Evolutionary conservation across 1,140 invertebrate species (phyloP).

Genomic region (Anastrepha ludens): DNA sequence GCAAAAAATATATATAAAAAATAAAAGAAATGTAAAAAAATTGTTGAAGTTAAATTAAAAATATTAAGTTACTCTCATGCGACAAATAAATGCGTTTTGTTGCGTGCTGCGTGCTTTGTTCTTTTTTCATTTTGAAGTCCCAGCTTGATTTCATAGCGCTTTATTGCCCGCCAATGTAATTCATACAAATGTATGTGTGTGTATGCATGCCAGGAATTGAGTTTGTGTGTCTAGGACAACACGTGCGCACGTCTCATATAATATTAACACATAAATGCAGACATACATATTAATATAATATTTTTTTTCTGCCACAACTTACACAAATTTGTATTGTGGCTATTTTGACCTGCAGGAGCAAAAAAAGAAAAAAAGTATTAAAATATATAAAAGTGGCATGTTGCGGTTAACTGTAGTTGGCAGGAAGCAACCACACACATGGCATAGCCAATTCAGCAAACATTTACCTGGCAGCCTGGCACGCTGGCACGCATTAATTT

Average conservation of each 20-base stretch:
- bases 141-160: not conserved
- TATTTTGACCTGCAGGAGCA: not conserved
- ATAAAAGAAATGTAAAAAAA: not conserved
- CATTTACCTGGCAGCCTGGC: not conserved
- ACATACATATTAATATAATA: too few species aligned
- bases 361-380: not conserved
- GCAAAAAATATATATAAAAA: not conserved
- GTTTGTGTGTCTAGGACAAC: not conserved
- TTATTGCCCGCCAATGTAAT: not conserved
- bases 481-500: not conserved
- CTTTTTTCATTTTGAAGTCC: too few species aligned
- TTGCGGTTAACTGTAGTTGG: slow-evolving; percentile 9
- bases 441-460: not conserved
- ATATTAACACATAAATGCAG: not conserved
- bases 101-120: too few species aligned
- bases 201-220: not conserved
- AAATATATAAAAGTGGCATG: slow-evolving; percentile 17
- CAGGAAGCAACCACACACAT: not conserved
- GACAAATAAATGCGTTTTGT: not conserved
- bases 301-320: slow-evolving; percentile 5
- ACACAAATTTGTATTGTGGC: slow-evolving; percentile 11
- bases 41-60: slow-evolving; percentile 49
- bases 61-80: slow-evolving; percentile 12
- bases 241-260: not conserved
- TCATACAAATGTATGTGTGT: not conserved